Base-by-base conservation (phyloP, 1,140 invertebrate species). In the Formica selysi region DNA sequence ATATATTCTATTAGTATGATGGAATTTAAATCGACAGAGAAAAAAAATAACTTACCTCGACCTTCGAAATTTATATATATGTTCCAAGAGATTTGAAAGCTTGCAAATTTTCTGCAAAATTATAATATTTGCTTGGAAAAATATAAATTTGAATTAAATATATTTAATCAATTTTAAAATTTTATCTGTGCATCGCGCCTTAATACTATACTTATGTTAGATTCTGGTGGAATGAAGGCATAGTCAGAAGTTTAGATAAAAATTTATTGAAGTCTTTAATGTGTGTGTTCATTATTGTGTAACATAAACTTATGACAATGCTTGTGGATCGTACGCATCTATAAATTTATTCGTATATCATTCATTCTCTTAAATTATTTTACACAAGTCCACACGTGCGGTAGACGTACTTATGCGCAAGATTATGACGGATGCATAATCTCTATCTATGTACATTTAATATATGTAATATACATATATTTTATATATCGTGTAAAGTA, bases 251-350 rank as follows among this genome's bases (percentile, higher is more conserved):
- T 87, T 91, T 87, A 87, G 87, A 92, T 91, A 93, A 65, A 92
- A 93, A 93, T 93, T 92, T 93, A 93, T 93, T 93, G 89, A 91
- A 91, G 87, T 92, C 44, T 88, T 87, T 11, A 91, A 88, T 48
- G 44, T 16, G 64, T 90, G 64, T 90, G 51, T 65, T 88, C 62
- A 67, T 84, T 51, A 41, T 86, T 26, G 2, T 70, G 8, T 71
- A 88, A 91, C 65, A 68, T 41, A 88, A 86, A 61, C 67, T 36
- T 78, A 78, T 41, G 68, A 65, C 67, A 79, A 79, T 65, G 57
- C 62, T 29, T 86, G 84, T 65, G 11, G 4, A 87, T 78, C 73
- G 62, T 78, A 79, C 76, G 71, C 51, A 73, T 65, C 78, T 91
- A 62, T 62, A 87, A 44, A 74, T 38, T 67, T 83, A 65, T 87